A percentile compares a stretch with the other conserved stretches of the same genome.
Evolutionary conservation across 2,797 vertebrate species (phyloP).

Genomic region (Hydrocynus forskahlii): DNA sequence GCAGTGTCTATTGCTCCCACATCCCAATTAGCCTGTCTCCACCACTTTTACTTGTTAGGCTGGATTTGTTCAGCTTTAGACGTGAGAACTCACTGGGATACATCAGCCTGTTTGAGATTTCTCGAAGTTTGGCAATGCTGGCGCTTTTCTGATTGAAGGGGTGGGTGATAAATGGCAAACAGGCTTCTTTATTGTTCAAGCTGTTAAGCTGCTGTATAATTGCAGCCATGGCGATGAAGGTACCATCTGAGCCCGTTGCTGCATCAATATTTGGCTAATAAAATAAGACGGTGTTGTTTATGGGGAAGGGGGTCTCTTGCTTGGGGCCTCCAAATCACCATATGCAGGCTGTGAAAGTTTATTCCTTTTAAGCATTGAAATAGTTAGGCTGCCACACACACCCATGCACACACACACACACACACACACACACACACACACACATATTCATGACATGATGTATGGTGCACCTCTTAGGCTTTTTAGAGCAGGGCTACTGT

Average conservation of each 20-base stretch:
- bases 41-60: slow-evolving; percentile 34
- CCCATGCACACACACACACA: slow-evolving; percentile 39
- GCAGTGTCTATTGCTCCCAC: slow-evolving; percentile 20
- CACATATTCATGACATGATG: slow-evolving; percentile 59
- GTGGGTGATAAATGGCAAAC: slow-evolving; percentile 50
- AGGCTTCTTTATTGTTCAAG: slow-evolving; percentile 46
- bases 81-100: slow-evolving; percentile 14
- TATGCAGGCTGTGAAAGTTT: slow-evolving; percentile 68
- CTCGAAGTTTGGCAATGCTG: slow-evolving; percentile 38
- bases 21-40: slow-evolving; percentile 45
- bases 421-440: slow-evolving; percentile 34
- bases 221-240: slow-evolving; percentile 40
- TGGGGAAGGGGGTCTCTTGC: slow-evolving; percentile 51
- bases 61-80: slow-evolving; percentile 46
- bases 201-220: slow-evolving; percentile 54
- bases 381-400: slow-evolving; percentile 36
- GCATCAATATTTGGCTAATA: slow-evolving; percentile 48
- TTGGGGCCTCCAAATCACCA: slow-evolving; percentile 61
- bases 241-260: slow-evolving; percentile 25
- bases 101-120: slow-evolving; percentile 41
- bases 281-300: slow-evolving; percentile 65
- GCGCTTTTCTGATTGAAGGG: slow-evolving; percentile 45
- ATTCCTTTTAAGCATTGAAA: slow-evolving; percentile 57
- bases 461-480: slow-evolving; percentile 53
- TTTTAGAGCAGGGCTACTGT: slow-evolving; percentile 53